A percentile compares a stretch with the other conserved stretches of the same genome.
Conservation (phyloP, 2,797 vertebrate species). For the Lindbergichthys nudifrons region DNA sequence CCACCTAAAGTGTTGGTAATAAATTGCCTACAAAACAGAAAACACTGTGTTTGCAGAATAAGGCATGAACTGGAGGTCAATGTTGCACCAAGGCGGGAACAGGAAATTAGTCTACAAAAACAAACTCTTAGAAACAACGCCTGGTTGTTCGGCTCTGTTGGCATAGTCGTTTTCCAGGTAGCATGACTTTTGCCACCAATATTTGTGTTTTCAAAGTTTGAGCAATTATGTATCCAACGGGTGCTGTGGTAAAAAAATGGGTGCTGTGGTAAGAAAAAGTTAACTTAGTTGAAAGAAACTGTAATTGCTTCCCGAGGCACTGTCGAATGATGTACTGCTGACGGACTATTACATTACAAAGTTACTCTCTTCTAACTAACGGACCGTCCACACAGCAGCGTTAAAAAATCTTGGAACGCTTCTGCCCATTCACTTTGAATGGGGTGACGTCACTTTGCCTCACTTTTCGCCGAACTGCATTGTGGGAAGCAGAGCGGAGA, state of each 20-base stretch:
- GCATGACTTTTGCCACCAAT: not conserved
- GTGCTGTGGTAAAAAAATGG: too few relatives aligned
- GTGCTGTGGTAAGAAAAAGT: too few relatives aligned
- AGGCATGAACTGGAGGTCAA: not conserved
- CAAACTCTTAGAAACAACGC: not conserved
- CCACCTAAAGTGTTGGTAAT: not conserved
- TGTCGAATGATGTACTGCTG: not conserved
- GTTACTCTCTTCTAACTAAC: not conserved
- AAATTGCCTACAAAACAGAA: not conserved
- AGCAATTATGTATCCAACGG: too few relatives aligned
- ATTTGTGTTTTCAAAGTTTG: too few relatives aligned
- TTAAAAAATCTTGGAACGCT: too few relatives aligned
- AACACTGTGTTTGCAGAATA: not conserved
- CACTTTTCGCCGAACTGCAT: too few relatives aligned
- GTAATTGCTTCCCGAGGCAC: not conserved
- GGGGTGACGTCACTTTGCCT: too few relatives aligned
- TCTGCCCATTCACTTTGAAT: too few relatives aligned
- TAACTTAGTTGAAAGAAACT: too few relatives aligned
- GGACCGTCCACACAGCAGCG: too few relatives aligned
- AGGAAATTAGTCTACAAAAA: not conserved
- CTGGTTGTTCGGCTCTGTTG: not conserved
- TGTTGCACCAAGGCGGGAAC: not conserved
- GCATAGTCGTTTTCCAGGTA: not conserved
- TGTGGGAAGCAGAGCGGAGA: too few relatives aligned
- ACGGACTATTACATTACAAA: too few relatives aligned